Evolutionary conservation across 2,888 invertebrate species (phyloP), one percentile per base, ranked within the genome.

Genomic region (Sarcophaga caerulescens): DNA sequence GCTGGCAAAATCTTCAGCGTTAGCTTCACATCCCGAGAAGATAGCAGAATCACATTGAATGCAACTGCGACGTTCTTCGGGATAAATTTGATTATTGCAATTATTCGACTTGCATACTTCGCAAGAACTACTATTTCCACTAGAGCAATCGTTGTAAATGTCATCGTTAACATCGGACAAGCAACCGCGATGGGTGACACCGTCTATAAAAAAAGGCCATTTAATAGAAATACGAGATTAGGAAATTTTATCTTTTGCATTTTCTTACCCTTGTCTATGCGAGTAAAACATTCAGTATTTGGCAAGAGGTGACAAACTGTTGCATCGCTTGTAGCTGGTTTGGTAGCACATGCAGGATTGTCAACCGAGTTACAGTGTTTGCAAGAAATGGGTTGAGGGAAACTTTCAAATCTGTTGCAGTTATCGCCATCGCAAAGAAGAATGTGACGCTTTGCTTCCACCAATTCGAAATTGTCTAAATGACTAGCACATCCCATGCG

Each of bases 401-500:
- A 83, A 1, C 84, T 89, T 8, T 89, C 89, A 70, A 85, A 89
- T 0, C 77, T 83, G 78, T 92, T 92, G 83, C 92, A 92, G 25
- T 91, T 88, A 4, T 90, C 85, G 2, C 87, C 89, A 14, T 88
- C 87, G 87, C 92, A 92, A 4, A 91, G 81, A 1, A 90, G 69
- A 35, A 92, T 19, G 11, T 89, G 89, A 1, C 92, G 90, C 0
- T 88, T 87, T 23, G 89, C 88, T 2, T 73, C 19, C 1, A 75
- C 4, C 0, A 91, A 45, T 57, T 88, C 88, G 0, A 81, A 60
- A 1, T 74, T 83, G 6, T 88, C 87, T 44, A 90, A 68, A 62
- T 92, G 91, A 60, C 90, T 91, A 62, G 86, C 89, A 79, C 92
- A 92, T 11, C 92, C 92, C 91, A 92, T 91, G 77, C 88, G 88